phyloP scores from a whole-genome alignment of 1,140 invertebrate genomes.

The Phenacoccus solenopsis region DNA sequence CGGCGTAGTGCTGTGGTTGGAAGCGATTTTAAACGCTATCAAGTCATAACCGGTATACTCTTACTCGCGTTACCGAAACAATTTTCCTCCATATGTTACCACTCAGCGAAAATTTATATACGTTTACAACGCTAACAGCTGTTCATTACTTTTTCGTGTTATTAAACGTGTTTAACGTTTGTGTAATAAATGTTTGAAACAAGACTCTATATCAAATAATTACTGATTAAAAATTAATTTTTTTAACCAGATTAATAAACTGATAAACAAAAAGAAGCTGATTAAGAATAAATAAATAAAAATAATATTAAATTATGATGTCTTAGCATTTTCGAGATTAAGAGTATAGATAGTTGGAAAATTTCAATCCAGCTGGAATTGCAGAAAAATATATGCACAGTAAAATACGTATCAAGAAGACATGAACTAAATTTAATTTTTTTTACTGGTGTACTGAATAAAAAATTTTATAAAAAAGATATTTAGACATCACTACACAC shows the following conservation, averaged over 20 bases:
- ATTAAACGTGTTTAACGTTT: background rate
- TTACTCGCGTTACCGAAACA: background rate
- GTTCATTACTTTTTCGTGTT: background rate
- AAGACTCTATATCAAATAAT: background rate
- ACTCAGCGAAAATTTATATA: background rate
- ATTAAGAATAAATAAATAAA: no score
- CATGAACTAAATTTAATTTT: no score
- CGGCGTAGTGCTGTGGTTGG: constrained; percentile 45
- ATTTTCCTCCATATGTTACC: background rate
- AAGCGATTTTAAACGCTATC: constrained; percentile 27
- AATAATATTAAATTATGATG: no score
- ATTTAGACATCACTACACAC: no score
- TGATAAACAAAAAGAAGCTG: no score
- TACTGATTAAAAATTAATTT: background rate
- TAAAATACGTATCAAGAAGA: no score
- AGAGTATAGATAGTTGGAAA: background rate
- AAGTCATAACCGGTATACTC: background rate
- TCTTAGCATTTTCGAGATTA: background rate
- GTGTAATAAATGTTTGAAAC: background rate
- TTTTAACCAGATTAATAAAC: background rate
- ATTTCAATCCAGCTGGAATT: background rate
- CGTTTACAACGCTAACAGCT: background rate
- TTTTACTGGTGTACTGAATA: no score
- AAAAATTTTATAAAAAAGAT: no score
- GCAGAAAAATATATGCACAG: no score